Evolutionary conservation across 2,888 invertebrate genomes (phyloP).

Genomic region (Tachina lurida): DNA sequence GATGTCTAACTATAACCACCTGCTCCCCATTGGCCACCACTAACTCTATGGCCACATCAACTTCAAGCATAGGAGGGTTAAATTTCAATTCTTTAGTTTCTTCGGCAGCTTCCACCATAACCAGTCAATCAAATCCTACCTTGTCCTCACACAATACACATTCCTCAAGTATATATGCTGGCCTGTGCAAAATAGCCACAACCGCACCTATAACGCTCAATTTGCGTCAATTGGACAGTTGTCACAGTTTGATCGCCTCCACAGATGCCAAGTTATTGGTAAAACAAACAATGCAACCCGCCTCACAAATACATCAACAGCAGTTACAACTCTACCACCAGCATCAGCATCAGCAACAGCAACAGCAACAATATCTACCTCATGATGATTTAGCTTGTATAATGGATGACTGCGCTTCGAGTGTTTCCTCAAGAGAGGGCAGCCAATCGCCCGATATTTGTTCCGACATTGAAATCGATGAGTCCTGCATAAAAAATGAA

Average conservation of each 20-base stretch:
- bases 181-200: constrained; percentile 72
- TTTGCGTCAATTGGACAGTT: constrained; percentile 72
- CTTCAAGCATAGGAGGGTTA: constrained; percentile 45
- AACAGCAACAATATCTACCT: constrained; percentile 79
- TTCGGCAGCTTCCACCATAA: constrained; percentile 66
- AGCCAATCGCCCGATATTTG: constrained; percentile 80
- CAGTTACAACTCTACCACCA: constrained; percentile 55
- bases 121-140: constrained; percentile 66
- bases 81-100: constrained; percentile 64
- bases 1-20: constrained; percentile 75
- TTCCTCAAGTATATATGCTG: constrained; percentile 70
- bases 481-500: constrained; percentile 88
- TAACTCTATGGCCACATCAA: constrained; percentile 62
- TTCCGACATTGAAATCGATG: constrained; percentile 82
- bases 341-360: constrained; percentile 66
- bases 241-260: constrained; percentile 56
- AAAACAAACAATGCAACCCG: constrained; percentile 54
- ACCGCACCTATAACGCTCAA: constrained; percentile 74
- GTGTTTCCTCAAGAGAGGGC: constrained; percentile 77
- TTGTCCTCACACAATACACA: constrained; percentile 62
- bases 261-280: constrained; percentile 64
- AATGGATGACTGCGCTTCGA: constrained; percentile 76
- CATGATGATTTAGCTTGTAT: constrained; percentile 74
- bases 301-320: constrained; percentile 57
- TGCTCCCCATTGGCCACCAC: constrained; percentile 72